Evolutionary conservation across 2,888 invertebrate genomes (phyloP).

Genomic region (Aspidiotus destructor): DNA sequence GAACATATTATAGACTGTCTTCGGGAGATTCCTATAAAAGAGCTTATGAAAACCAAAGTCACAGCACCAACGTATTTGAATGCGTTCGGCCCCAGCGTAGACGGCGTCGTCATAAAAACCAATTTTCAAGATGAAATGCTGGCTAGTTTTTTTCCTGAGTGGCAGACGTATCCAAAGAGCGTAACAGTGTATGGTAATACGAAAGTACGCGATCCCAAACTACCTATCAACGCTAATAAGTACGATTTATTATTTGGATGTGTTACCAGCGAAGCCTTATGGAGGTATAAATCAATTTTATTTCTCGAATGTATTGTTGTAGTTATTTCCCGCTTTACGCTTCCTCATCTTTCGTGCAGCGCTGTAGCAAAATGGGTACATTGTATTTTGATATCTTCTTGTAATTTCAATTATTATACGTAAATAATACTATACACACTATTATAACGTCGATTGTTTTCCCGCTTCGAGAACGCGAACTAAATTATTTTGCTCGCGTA

Average conservation of each 20-base stretch:
- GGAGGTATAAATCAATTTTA: slow-evolving; percentile 46
- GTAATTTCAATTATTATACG: no score
- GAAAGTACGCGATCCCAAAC: slow-evolving; percentile 33
- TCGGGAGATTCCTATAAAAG: slow-evolving; percentile 62
- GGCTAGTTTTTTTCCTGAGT: slow-evolving; percentile 49
- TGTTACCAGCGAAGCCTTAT: slow-evolving; percentile 83
- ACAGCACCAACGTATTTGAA: slow-evolving; percentile 71
- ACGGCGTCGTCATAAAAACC: slow-evolving; percentile 84
- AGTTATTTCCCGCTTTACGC: not conserved
- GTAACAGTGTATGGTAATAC: slow-evolving; percentile 32
- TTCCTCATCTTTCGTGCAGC: not conserved
- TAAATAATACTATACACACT: no score
- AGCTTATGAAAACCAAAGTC: slow-evolving; percentile 63
- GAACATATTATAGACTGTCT: slow-evolving; percentile 77
- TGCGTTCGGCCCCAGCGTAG: slow-evolving; percentile 86
- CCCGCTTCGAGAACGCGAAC: no score
- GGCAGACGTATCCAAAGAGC: slow-evolving; percentile 28
- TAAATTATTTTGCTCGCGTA: no score
- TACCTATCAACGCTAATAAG: slow-evolving; percentile 49
- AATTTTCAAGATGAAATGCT: slow-evolving; percentile 72
- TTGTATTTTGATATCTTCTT: no score
- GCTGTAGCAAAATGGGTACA: no score
- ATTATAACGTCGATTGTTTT: no score
- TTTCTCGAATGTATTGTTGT: not conserved
- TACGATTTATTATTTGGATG: slow-evolving; percentile 85